A percentile compares a stretch with the other conserved stretches of the same genome.
Conservation (phyloP, 2,888 invertebrate genomes). For the Tyria jacobaeae region DNA sequence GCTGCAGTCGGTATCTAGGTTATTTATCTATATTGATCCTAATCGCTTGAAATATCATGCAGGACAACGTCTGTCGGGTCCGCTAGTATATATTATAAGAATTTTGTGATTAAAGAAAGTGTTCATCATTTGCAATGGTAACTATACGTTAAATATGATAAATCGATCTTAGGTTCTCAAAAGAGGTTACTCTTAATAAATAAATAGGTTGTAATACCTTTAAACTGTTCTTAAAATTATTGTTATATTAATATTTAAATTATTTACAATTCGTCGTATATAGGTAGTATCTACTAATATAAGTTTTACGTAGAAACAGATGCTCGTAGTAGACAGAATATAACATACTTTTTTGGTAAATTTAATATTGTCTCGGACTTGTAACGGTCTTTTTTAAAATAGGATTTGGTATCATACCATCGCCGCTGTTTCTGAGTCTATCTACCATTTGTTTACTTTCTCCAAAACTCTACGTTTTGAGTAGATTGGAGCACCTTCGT, state of each 20-base stretch:
- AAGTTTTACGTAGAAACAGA: neutral
- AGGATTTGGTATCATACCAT: neutral
- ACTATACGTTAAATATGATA: neutral
- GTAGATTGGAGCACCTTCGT: neutral
- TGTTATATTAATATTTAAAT: constrained; percentile 11
- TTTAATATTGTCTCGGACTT: constrained; percentile 1
- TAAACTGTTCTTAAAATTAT: neutral
- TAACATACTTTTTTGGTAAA: neutral
- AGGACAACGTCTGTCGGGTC: too few species aligned
- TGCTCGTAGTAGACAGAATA: constrained; percentile 1
- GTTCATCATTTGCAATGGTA: neutral
- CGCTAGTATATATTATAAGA: too few species aligned
- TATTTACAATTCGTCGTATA: constrained; percentile 16
- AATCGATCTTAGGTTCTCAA: neutral
- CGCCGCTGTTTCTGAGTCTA: neutral
- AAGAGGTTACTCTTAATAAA: neutral
- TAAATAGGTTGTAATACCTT: constrained; percentile 4
- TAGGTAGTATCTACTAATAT: constrained; percentile 1
- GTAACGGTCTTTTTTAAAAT: neutral
- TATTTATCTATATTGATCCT: too few species aligned
- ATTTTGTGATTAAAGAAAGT: neutral
- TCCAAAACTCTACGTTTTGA: neutral
- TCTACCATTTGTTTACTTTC: neutral
- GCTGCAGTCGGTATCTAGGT: too few species aligned
- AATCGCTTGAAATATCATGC: too few species aligned